These are phyloP conservation scores for Nansenia antarctica DNA, from an alignment of 2,113 vertebrate species.

Conservation along the genomic window DNA sequence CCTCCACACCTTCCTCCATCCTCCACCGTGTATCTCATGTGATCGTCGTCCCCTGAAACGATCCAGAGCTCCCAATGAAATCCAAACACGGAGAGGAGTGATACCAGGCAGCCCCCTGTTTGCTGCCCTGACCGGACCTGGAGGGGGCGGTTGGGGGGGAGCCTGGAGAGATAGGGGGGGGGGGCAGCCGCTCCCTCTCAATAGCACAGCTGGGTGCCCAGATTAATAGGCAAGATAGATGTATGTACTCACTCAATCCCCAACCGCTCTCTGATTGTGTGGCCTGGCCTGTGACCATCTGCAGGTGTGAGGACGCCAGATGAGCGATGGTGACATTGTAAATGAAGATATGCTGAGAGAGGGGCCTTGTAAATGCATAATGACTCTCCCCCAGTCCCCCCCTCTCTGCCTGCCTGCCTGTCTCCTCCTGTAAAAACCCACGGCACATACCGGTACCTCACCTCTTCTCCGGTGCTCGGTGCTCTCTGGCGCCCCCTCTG, in stretches of 20 bases:
- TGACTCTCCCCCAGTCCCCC: no score
- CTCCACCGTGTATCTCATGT: constrained; percentile 43
- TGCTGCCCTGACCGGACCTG: not conserved
- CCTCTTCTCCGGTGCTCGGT: no score
- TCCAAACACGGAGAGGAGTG: constrained; percentile 60
- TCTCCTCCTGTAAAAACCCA: constrained; percentile 33
- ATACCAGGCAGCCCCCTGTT: constrained; percentile 54
- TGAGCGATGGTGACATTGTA: constrained; percentile 51
- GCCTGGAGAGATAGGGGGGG: constrained; percentile 63
- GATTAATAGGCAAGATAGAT: constrained; percentile 80
- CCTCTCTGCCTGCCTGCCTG: constrained; percentile 30
- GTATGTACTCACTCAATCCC: constrained; percentile 71
- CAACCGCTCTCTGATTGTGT: constrained; percentile 66
- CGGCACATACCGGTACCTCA: not conserved
- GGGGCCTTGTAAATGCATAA: constrained; percentile 45
- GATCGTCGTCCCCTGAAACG: constrained; percentile 53
- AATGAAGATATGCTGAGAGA: constrained; percentile 63
- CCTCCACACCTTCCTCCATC: no score
- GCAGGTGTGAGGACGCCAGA: constrained; percentile 39
- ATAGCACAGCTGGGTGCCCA: constrained; percentile 71
- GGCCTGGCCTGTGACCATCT: constrained; percentile 42
- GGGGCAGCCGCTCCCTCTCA: constrained; percentile 42
- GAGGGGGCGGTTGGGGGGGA: constrained; percentile 2
- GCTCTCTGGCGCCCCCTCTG: constrained; percentile 7
- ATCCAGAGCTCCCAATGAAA: constrained; percentile 61